These are phyloP conservation scores for Telenomus remus DNA, from an alignment of 1,140 invertebrate species.

Conservation along the genomic window DNA sequence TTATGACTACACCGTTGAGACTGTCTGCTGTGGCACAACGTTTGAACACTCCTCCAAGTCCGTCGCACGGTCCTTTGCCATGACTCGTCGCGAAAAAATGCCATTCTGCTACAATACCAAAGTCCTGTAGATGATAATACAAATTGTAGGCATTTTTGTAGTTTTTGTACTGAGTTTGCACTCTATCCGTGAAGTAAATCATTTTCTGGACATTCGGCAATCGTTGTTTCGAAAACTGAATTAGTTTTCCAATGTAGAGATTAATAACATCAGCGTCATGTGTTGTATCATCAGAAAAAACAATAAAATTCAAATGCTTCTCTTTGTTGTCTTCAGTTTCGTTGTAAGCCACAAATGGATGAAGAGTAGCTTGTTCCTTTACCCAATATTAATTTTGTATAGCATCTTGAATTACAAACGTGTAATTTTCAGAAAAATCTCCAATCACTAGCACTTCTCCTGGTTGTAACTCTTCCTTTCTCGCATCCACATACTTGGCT, in stretches of 20 bases:
- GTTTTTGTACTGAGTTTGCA: slow-evolving; percentile 49
- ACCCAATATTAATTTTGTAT: slow-evolving; percentile 21
- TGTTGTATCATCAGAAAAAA: slow-evolving; percentile 16
- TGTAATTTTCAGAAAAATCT: slow-evolving; percentile 9
- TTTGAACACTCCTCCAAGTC: slow-evolving; percentile 16
- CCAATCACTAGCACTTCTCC: slow-evolving; percentile 1
- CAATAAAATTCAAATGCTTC: slow-evolving; percentile 15
- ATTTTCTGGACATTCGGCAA: slow-evolving; percentile 5
- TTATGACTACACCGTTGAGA: slow-evolving; percentile 16
- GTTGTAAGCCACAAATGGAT: slow-evolving; percentile 17
- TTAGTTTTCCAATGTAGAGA: slow-evolving; percentile 12
- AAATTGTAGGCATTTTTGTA: slow-evolving; percentile 50
- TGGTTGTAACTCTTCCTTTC: not conserved
- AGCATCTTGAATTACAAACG: slow-evolving; percentile 9
- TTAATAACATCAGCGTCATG: slow-evolving; percentile 20
- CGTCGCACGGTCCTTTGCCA: slow-evolving; percentile 58
- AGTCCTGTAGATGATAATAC: slow-evolving; percentile 37
- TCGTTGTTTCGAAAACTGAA: slow-evolving; percentile 8
- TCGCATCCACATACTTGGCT: not conserved
- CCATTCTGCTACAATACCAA: slow-evolving; percentile 58
- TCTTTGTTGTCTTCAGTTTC: slow-evolving; percentile 9
- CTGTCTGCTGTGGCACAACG: slow-evolving; percentile 8
- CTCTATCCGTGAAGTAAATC: slow-evolving; percentile 18
- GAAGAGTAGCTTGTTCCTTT: slow-evolving; percentile 19
- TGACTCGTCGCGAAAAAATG: slow-evolving; percentile 62